A percentile compares a stretch with the other conserved stretches of the same genome.
These are phyloP conservation scores for Pelobates cultripes DNA, from an alignment of 2,797 vertebrate species.

Conservation along the genomic window DNA sequence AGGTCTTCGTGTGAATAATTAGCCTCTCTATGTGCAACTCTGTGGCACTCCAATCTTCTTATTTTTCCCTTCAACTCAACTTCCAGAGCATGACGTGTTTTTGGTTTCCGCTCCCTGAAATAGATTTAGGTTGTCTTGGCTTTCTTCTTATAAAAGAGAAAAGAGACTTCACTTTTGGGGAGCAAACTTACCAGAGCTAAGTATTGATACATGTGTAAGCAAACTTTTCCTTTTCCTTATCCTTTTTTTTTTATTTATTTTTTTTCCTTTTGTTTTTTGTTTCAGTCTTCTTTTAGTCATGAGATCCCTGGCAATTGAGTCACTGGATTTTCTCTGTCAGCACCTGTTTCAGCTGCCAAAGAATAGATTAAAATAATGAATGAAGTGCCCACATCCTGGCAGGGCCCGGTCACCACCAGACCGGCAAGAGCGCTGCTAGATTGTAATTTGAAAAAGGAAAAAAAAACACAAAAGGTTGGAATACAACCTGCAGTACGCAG, in stretches of 20 bases:
- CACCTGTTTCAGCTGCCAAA: conserved; percentile 93
- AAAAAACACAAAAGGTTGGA: conserved; percentile 69
- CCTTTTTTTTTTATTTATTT: no score
- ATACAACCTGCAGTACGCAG: conserved; percentile 85
- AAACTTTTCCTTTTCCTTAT: conserved; percentile 60
- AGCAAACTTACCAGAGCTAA: conserved; percentile 3
- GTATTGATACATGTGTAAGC: conserved; percentile 65
- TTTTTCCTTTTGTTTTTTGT: no score
- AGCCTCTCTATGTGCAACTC: conserved; percentile 51
- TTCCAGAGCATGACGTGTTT: neutral
- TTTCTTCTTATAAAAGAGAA: neutral
- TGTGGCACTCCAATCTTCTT: conserved; percentile 51
- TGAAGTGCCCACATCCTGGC: conserved; percentile 90
- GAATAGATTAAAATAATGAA: conserved; percentile 81
- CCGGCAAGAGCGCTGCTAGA: conserved; percentile 82
- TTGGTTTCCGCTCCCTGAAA: neutral
- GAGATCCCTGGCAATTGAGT: conserved; percentile 81
- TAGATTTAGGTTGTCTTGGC: neutral
- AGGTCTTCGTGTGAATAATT: conserved; percentile 47
- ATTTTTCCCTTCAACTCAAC: conserved; percentile 54
- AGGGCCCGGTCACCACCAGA: conserved; percentile 77
- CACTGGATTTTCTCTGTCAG: conserved; percentile 92
- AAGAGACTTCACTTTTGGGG: conserved; percentile 13
- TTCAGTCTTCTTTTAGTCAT: conserved; percentile 66
- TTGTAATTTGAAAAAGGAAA: conserved; percentile 76